Evolutionary conservation across 2,797 vertebrate species (phyloP).

Genomic region (Spheniscus humboldti): DNA sequence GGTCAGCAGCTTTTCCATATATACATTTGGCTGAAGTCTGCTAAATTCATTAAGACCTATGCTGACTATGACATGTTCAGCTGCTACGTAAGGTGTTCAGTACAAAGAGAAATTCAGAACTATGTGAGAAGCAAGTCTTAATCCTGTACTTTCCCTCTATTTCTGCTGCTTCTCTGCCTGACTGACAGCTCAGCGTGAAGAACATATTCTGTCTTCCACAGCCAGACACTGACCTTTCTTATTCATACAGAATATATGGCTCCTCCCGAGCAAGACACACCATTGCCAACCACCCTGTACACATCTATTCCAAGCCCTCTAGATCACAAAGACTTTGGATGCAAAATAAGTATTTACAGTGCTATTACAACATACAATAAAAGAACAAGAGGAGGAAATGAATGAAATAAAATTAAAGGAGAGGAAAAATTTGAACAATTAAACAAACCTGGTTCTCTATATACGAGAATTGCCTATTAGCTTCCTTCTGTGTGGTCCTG

Average conservation of each 20-base stretch:
- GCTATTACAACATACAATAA: not conserved
- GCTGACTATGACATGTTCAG: not conserved
- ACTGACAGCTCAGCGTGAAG: not conserved
- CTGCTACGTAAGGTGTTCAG: not conserved
- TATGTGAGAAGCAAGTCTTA: not conserved
- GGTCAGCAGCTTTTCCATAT: not conserved
- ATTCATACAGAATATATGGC: not conserved
- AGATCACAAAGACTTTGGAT: not conserved
- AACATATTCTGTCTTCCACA: not conserved
- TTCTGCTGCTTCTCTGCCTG: not conserved
- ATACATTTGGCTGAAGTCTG: not conserved
- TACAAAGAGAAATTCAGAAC: not conserved
- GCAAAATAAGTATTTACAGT: not conserved
- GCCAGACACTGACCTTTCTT: not conserved
- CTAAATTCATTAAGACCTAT: not conserved
- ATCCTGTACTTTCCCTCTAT: not conserved
- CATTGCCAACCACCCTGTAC: not conserved
- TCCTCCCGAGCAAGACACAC: not conserved
- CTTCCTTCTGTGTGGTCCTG: conserved; percentile 86
- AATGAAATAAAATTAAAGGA: not conserved
- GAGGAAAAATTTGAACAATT: not conserved
- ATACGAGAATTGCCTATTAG: conserved; percentile 77
- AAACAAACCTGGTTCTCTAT: conserved; percentile 88
- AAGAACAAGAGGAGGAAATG: not conserved
- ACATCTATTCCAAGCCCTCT: not conserved